Conservation (phyloP, 1,140 invertebrate species). For the Drosophila obscura region DNA sequence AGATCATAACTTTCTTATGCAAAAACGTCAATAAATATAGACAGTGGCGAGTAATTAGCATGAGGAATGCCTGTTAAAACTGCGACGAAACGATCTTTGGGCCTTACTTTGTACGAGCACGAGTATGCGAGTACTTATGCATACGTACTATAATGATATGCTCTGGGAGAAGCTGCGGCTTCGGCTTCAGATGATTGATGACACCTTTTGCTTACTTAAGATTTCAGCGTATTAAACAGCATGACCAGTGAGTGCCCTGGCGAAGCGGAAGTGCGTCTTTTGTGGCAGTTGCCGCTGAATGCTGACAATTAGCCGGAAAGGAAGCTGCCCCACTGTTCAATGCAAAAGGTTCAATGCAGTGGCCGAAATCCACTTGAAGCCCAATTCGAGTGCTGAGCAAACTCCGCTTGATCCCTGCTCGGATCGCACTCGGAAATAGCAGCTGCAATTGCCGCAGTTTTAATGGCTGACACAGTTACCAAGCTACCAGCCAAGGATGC, state of each 20-base stretch:
- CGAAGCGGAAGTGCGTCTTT: constrained; percentile 51
- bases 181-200: constrained; percentile 21
- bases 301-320: constrained; percentile 27
- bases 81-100: not conserved
- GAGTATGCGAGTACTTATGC: too few relatives aligned
- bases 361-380: constrained; percentile 24
- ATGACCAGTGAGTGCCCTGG: constrained; percentile 25
- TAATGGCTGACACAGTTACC: constrained; percentile 34
- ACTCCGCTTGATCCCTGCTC: not conserved
- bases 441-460: constrained; percentile 13
- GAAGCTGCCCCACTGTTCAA: constrained; percentile 23
- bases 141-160: constrained; percentile 14
- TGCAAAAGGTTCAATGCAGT: constrained; percentile 33
- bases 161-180: constrained; percentile 4
- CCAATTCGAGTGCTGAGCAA: constrained; percentile 38
- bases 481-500: constrained; percentile 68
- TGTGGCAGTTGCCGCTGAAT: constrained; percentile 28
- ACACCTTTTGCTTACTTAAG: constrained; percentile 44
- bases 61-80: not conserved
- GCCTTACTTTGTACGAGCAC: not conserved
- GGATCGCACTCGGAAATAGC: constrained; percentile 18
- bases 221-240: constrained; percentile 52
- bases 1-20: constrained; percentile 29
- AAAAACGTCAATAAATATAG: constrained; percentile 9
- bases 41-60: not conserved